Conservation (phyloP, 37 sponge, comb jelly and placozoan species). For the Haliclona indistincta region DNA sequence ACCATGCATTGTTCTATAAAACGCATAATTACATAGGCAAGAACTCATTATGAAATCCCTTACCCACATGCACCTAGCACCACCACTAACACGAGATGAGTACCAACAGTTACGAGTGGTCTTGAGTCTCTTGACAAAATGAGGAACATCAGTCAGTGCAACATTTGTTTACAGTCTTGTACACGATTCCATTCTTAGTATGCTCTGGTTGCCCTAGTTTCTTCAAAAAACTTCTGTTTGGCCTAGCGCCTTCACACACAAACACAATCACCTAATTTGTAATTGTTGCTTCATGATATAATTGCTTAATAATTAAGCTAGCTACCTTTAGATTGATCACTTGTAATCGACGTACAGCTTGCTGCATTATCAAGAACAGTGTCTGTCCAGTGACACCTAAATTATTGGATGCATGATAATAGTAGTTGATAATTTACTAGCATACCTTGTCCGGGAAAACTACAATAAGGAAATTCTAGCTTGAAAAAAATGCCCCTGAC, state of each 20-base stretch:
- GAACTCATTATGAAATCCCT: neutral
- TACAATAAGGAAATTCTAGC: neutral
- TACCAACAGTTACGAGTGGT: neutral
- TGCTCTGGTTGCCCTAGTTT: neutral
- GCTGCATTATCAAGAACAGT: neutral
- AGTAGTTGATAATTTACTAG: neutral
- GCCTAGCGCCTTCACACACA: neutral
- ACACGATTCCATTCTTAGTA: neutral
- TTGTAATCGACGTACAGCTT: neutral
- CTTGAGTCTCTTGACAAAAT: neutral
- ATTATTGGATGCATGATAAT: too few species aligned
- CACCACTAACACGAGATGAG: neutral
- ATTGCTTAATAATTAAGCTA: neutral
- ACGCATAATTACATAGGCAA: neutral
- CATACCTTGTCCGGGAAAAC: neutral
- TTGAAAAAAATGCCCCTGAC: neutral
- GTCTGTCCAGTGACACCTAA: neutral
- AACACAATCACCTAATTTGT: neutral
- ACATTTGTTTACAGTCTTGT: neutral
- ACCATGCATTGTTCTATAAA: neutral
- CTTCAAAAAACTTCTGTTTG: neutral
- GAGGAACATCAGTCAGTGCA: neutral
- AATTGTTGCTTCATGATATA: neutral
- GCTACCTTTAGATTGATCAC: neutral
- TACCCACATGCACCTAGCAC: neutral